Evolutionary conservation across 2,113 vertebrate species (phyloP).

Genomic region (Daphoenositta chrysoptera): DNA sequence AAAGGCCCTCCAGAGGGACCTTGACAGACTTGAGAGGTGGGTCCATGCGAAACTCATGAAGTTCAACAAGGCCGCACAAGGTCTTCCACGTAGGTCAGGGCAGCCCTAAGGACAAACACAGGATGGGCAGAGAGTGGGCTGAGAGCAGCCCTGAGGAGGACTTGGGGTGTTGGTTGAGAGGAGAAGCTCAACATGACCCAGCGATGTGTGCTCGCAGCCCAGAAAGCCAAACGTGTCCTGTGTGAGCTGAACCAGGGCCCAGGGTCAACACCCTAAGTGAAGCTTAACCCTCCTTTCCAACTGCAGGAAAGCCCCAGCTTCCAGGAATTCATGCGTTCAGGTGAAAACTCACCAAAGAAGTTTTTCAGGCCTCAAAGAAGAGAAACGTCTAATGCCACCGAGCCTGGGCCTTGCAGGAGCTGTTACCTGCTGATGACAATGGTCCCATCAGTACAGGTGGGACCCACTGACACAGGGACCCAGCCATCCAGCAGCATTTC

Average conservation of each 20-base stretch:
- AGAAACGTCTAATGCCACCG: neutral
- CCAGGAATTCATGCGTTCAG: neutral
- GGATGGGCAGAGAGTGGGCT: neutral
- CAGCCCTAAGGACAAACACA: neutral
- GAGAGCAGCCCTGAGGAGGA: neutral
- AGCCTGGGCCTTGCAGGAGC: neutral
- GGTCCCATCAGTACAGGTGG: neutral
- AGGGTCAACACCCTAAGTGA: neutral
- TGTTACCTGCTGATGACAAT: fast-evolving
- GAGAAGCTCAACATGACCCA: neutral
- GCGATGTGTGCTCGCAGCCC: fast-evolving
- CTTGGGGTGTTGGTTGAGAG: neutral
- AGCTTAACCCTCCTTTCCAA: neutral
- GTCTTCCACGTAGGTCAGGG: neutral
- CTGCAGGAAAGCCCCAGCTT: neutral
- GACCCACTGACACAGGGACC: neutral
- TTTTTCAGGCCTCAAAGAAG: neutral
- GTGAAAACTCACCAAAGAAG: neutral
- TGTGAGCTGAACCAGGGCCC: neutral
- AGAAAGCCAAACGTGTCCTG: neutral
- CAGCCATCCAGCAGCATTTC: neutral
- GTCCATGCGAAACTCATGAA: neutral
- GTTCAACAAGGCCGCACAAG: neutral
- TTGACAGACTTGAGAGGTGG: neutral
- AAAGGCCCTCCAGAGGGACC: neutral